Conservation (phyloP, 1,140 invertebrate species). For the Chironomus striatipennis region DNA sequence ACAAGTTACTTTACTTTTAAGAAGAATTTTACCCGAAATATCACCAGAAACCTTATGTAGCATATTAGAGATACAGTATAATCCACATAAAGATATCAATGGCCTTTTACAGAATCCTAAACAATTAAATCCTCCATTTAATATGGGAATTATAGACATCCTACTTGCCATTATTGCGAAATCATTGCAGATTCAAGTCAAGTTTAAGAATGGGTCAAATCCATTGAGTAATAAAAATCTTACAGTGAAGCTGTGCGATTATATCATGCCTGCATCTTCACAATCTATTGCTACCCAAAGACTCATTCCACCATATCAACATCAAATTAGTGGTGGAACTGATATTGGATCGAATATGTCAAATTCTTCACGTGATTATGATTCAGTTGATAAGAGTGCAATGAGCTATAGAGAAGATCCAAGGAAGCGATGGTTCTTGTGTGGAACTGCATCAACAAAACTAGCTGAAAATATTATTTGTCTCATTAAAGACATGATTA, state of each 20-base stretch:
- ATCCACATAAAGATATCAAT: slow-evolving; percentile 72
- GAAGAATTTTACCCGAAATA: slow-evolving; percentile 78
- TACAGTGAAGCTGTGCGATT: slow-evolving; percentile 37
- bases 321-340: slow-evolving; percentile 15
- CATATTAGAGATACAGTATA: slow-evolving; percentile 54
- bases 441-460: slow-evolving; percentile 70
- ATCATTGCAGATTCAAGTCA: slow-evolving; percentile 76
- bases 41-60: slow-evolving; percentile 55
- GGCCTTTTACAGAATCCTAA: slow-evolving; percentile 48
- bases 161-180: slow-evolving; percentile 82
- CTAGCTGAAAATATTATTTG: slow-evolving; percentile 81
- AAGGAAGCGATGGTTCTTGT: slow-evolving; percentile 66
- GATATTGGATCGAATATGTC: neutral
- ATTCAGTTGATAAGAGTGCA: slow-evolving; percentile 1
- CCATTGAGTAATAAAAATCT: slow-evolving; percentile 34
- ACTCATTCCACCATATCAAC: neutral
- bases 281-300: neutral
- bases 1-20: slow-evolving; percentile 74
- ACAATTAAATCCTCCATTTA: slow-evolving; percentile 52
- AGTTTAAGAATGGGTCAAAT: slow-evolving; percentile 51
- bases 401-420: neutral
- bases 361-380: neutral
- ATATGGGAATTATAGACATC: slow-evolving; percentile 67
- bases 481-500: slow-evolving; percentile 84
- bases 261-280: slow-evolving; percentile 26